A percentile compares a stretch with the other conserved stretches of the same genome.
Evolutionary conservation across 2,113 vertebrate genomes (phyloP).

Genomic region (Carlito syrichta): DNA sequence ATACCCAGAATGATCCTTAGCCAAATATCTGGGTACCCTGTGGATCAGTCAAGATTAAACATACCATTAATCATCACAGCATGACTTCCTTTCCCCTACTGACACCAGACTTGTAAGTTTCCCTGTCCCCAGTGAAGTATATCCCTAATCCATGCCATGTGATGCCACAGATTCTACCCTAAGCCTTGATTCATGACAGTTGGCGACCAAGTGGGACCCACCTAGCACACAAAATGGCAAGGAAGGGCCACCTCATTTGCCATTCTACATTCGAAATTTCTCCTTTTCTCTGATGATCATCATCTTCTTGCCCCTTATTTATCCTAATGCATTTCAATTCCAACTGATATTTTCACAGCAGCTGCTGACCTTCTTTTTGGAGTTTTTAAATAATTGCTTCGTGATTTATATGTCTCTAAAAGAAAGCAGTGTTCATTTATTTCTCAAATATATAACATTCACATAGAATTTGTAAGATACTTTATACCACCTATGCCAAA

Average conservation of each 20-base stretch:
- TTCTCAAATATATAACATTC: neutral
- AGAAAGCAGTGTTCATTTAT: neutral
- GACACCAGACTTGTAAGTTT: neutral
- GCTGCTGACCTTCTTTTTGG: neutral
- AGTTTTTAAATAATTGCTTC: neutral
- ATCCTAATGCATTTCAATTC: neutral
- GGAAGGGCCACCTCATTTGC: fast-evolving
- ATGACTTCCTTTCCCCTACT: neutral
- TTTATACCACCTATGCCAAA: neutral
- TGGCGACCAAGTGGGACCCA: neutral
- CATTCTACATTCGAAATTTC: neutral
- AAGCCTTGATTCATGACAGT: neutral
- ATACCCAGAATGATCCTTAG: neutral
- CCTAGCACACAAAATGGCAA: neutral
- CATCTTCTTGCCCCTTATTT: neutral
- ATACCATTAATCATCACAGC: neutral
- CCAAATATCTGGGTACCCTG: neutral
- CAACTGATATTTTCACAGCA: neutral
- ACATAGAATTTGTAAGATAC: neutral
- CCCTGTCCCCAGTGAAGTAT: neutral
- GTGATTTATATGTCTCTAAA: neutral
- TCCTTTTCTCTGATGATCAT: neutral
- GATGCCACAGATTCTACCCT: neutral
- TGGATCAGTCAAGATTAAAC: neutral
- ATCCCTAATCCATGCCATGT: neutral